Evolutionary conservation across 2,888 invertebrate genomes (phyloP), one percentile per base, ranked within the genome.

Genomic region (Cryptocephalus primarius): DNA sequence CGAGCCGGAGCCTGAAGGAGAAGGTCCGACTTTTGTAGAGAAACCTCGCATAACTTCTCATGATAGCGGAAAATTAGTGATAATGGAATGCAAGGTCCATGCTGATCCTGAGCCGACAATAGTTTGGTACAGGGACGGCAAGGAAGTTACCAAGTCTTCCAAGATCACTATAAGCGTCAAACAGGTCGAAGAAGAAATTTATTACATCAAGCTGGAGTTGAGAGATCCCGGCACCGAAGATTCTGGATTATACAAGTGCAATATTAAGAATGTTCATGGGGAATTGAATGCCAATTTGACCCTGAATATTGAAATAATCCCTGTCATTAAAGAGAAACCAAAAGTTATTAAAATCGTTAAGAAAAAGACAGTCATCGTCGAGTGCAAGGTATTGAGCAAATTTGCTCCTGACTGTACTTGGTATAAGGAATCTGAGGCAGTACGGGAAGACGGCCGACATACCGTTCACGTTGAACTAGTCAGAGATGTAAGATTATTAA

Each of bases 241-340:
- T 75, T 95, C 95, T 60, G 99, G 97, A 57, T 78, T 95, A 53
- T 99, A 97, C 76, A 95, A 96, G 72, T 96, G 97, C 72, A 94
- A 93, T 65, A 92, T 95, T 63, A 94, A 93, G 72, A 97, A 96
- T 73, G 81, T 84, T 63, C 82, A 90, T 66, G 99, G 97, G 60
- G 96, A 97, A 78, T 81, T 94, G 55, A 95, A 95, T 69, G 95
- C 95, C 50, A 96, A 96, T 74, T 79, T 96, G 56, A 94, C 95
- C 58, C 81, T 97, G 61, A 96, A 97, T 73, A 93, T 97, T 74
- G 94, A 95, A 85, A 94, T 92, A 76, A 86, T 91, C 72, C 91
- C 91, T 65, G 91, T 92, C 61, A 92, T 91, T 63, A 89, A 87
- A 73, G 92, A 92, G 68, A 89, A 87, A 68, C 94, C 94, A 45